A percentile compares a stretch with the other conserved stretches of the same genome.
These are phyloP conservation scores for Wiebesia pumilae DNA, from an alignment of 1,140 invertebrate genomes.

Conservation along the genomic window DNA sequence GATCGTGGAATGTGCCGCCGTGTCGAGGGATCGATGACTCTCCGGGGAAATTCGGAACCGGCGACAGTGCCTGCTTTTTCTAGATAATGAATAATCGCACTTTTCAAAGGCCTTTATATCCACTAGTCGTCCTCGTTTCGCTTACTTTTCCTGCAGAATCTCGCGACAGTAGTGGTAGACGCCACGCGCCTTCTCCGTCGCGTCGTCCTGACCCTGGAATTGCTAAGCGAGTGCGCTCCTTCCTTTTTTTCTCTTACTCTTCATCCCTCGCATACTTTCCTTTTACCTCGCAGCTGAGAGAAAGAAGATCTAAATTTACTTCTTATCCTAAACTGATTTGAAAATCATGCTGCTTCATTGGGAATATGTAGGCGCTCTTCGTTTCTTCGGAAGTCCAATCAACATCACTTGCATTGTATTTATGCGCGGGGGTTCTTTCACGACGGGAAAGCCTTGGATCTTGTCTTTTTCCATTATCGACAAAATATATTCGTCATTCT, in stretches of 20 bases:
- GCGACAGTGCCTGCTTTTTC: slow-evolving; percentile 44
- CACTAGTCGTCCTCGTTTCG: not conserved
- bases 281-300: not conserved
- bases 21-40: slow-evolving; percentile 52
- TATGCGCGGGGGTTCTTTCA: not conserved
- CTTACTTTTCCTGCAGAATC: not conserved
- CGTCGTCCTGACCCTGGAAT: slow-evolving; percentile 26
- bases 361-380: not conserved
- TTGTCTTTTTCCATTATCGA: slow-evolving; percentile 41
- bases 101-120: slow-evolving; percentile 42
- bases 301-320: slow-evolving; percentile 9
- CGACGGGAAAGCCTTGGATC: not conserved
- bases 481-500: slow-evolving; percentile 19
- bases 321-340: not conserved
- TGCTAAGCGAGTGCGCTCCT: slow-evolving; percentile 11
- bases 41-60: slow-evolving; percentile 48
- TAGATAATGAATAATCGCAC: slow-evolving; percentile 54
- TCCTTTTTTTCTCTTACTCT: not conserved
- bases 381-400: slow-evolving; percentile 29
- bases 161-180: not conserved
- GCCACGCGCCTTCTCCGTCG: not conserved
- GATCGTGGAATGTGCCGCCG: slow-evolving; percentile 43
- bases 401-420: slow-evolving; percentile 33
- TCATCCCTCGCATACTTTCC: not conserved
- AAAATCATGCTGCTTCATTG: not conserved